These are phyloP conservation scores for Panthera leo DNA, from an alignment of 2,113 vertebrate species.

Conservation along the genomic window DNA sequence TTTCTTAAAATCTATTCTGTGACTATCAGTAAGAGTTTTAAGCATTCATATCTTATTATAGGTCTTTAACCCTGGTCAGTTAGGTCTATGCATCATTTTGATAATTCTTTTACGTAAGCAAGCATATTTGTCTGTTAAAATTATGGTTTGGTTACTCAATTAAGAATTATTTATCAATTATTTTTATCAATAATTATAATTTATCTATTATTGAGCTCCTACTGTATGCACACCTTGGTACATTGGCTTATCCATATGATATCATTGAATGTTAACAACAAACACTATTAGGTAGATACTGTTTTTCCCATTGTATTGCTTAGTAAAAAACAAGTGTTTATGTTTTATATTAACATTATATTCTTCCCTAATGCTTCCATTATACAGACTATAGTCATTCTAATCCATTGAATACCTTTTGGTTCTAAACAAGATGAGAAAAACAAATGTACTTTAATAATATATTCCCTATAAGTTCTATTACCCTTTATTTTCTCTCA, in stretches of 20 bases:
- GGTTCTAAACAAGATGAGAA: not conserved
- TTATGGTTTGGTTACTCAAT: not conserved
- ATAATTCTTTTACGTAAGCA: not conserved
- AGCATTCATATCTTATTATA: not conserved
- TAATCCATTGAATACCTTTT: not conserved
- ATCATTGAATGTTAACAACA: not conserved
- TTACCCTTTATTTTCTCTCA: not conserved
- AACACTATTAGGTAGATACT: not conserved
- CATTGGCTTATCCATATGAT: not conserved
- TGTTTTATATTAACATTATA: not conserved
- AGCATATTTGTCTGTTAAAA: not conserved
- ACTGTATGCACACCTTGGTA: not conserved
- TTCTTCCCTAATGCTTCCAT: not conserved
- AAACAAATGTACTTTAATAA: not conserved
- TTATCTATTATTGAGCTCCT: not conserved
- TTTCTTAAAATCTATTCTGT: not conserved
- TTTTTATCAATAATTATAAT: not conserved
- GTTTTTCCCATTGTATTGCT: not conserved
- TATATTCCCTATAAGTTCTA: not conserved
- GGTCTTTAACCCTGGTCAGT: not conserved
- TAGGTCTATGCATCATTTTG: not conserved
- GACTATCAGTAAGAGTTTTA: not conserved
- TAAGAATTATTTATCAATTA: not conserved
- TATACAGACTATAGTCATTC: not conserved
- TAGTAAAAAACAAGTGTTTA: no score